These are phyloP conservation scores for Tretioscincus oriximinensis DNA, from an alignment of 2,113 vertebrate species.

Conservation along the genomic window DNA sequence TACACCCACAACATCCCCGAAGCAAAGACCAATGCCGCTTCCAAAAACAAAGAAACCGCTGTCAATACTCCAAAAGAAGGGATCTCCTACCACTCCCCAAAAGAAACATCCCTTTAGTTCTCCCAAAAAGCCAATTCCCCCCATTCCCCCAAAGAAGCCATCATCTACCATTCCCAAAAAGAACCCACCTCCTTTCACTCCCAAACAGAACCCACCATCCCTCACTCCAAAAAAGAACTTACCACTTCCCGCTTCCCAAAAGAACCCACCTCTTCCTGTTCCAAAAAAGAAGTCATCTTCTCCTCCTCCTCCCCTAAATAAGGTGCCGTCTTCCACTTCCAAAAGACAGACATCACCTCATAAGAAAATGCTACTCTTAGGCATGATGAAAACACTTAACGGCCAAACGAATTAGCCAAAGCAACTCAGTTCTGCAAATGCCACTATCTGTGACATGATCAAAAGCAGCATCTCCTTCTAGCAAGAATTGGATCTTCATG, in stretches of 20 bases:
- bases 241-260: background rate
- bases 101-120: too few relatives aligned
- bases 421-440: background rate
- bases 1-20: too few relatives aligned
- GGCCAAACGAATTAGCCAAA: too few relatives aligned
- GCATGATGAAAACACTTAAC: too few relatives aligned
- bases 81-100: background rate
- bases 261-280: background rate
- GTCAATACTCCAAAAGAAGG: too few relatives aligned
- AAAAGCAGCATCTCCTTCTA: too few relatives aligned
- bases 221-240: background rate
- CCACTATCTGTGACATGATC: background rate
- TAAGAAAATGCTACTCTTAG: background rate
- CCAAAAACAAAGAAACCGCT: background rate
- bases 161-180: background rate
- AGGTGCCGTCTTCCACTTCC: background rate
- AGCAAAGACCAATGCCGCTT: too few relatives aligned
- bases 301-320: background rate
- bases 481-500: background rate
- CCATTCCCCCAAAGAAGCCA: fast-evolving
- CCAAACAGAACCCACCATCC: background rate
- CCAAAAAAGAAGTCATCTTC: background rate
- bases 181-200: background rate
- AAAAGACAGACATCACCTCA: background rate
- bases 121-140: background rate